Conservation (phyloP, 2,797 vertebrate species). For the Mallotus villosus region DNA sequence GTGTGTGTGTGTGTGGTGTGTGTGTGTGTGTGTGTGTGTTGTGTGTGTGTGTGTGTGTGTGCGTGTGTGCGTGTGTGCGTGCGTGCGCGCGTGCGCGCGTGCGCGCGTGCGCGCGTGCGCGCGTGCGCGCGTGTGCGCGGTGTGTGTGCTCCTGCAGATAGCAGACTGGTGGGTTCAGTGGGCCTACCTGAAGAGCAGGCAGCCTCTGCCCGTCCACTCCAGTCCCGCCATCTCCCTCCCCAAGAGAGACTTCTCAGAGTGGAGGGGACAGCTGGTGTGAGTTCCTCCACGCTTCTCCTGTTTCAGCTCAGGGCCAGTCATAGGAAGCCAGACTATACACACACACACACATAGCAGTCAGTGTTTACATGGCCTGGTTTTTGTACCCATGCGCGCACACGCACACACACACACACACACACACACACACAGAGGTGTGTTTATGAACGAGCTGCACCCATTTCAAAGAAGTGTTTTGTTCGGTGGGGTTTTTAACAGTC, state of each 20-base stretch:
- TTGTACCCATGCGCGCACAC: background rate
- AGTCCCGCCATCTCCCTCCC: conserved; percentile 84
- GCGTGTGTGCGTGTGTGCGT: no score
- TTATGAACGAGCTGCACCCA: background rate
- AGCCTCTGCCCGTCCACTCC: conserved; percentile 79
- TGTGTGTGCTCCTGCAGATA: conserved; percentile 61
- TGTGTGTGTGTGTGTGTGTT: no score
- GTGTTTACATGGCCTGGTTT: background rate
- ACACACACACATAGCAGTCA: background rate
- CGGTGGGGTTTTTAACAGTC: background rate
- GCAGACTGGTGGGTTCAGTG: conserved; percentile 82
- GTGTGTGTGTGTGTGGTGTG: no score
- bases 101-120: no score
- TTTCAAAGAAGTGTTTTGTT: background rate
- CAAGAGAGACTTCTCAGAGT: conserved; percentile 77
- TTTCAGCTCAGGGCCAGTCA: background rate
- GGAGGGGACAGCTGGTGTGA: conserved; percentile 83
- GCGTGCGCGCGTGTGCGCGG: no score
- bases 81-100: no score
- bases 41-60: no score
- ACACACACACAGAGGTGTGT: background rate
- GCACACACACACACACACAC: conserved; percentile 3
- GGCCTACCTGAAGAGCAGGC: conserved; percentile 77
- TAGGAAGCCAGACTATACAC: no score
- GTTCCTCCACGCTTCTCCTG: conserved; percentile 34